Evolutionary conservation across 2,113 vertebrate genomes (phyloP).

Genomic region (Connochaetes taurinus): DNA sequence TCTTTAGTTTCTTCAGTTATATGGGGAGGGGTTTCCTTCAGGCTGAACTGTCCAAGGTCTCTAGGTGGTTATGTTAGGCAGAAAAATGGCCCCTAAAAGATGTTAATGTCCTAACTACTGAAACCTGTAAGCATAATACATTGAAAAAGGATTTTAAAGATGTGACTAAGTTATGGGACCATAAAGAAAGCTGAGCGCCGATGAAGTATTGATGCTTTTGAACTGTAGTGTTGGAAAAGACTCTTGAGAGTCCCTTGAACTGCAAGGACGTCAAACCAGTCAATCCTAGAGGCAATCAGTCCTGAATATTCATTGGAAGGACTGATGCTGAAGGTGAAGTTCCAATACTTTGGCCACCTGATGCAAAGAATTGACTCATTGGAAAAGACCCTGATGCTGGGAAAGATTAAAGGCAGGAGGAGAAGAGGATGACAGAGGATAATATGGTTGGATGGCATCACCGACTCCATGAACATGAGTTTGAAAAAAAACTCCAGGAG

Average conservation of each 20-base stretch:
- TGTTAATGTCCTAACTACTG: background rate
- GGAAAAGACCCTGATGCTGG: background rate
- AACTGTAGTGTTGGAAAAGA: background rate
- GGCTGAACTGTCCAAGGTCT: background rate
- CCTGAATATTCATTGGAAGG: background rate
- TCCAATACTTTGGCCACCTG: background rate
- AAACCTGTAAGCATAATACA: background rate
- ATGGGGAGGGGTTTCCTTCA: background rate
- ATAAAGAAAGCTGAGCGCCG: accelerated
- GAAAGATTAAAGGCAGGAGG: background rate
- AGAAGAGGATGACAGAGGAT: background rate
- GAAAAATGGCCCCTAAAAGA: background rate
- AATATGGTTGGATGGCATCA: background rate
- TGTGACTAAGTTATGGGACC: background rate
- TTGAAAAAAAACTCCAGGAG: background rate
- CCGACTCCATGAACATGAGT: accelerated
- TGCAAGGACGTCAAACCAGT: background rate
- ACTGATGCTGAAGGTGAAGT: background rate
- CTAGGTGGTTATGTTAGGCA: background rate
- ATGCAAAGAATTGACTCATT: background rate
- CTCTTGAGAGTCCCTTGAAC: background rate
- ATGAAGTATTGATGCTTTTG: background rate
- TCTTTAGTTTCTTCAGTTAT: background rate
- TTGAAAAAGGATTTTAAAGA: background rate
- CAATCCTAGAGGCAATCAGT: background rate